Evolutionary conservation across 2,797 vertebrate species (phyloP), one percentile per base, ranked within the genome.

Genomic region (Lepilemur septentrionalis): DNA sequence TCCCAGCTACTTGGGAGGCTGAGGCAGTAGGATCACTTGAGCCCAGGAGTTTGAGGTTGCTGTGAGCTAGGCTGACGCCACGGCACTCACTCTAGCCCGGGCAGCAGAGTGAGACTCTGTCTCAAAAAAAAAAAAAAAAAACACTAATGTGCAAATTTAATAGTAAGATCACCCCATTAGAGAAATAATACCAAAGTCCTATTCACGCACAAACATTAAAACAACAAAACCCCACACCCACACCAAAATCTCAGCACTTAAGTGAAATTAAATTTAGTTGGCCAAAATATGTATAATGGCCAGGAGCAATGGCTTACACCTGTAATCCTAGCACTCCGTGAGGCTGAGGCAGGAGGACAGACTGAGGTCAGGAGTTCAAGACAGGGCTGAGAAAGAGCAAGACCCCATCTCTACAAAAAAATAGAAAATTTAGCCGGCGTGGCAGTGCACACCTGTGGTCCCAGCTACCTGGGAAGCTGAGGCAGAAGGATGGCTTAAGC

Each of bases 131-230:
- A 38, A 38, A 38, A 38, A 38, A 38, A 38, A 2, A 38, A 38
- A 38, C 2, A 38, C 38, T 38, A 38, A 38, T 38, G 38, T 59
- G 12, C 28, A 67, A 55, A 89, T 76, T 69, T 89, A 95, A 81
- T 0, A 46, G 57, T 57, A 69, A 67, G 25, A 65, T 5, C 9
- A 48, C 20, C 43, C 46, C 79, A 48, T 23, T 38, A 70, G 25
- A 72, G 30, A 97, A 94, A 70, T 46, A 81, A 94, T 94, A 89
- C 30, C 48, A 82, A 96, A 55, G 59, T 23, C 22, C 15, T 46
- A 57, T 18, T 38, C 17, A 72, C 0, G 38, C 2, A 41, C n/a
- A 63, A 91, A n/a, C 72, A 61, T 82, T 63, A 81, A 85, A 94
- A 50, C 17, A 72, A 17, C 5, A 89, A 57, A 87, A 35, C 4